Evolutionary conservation across 1,140 invertebrate genomes (phyloP).

Genomic region (Copidosoma floridanum): DNA sequence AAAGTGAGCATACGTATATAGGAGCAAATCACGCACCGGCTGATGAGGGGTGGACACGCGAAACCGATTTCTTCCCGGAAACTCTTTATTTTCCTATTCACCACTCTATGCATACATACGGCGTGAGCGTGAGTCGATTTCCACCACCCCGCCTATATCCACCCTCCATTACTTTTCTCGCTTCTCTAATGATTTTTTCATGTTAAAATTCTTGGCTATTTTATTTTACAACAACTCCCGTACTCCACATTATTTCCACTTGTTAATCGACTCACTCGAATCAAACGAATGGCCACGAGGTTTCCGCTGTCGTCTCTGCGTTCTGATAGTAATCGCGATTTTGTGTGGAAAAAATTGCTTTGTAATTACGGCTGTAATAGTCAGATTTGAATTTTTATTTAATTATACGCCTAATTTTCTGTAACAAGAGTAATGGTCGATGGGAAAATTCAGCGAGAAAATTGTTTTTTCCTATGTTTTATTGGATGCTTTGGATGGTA

Average conservation of each 20-base stretch:
- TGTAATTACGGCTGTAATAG: background rate
- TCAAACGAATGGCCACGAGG: too few species aligned
- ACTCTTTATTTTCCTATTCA: conserved; percentile 40
- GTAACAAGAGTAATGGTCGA: too few species aligned
- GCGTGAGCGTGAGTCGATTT: background rate
- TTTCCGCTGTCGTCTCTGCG: too few species aligned
- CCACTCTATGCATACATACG: background rate
- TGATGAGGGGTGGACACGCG: conserved; percentile 49
- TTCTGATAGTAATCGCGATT: conserved; percentile 7
- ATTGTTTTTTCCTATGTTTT: too few species aligned
- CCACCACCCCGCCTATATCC: background rate
- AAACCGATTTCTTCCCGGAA: conserved; percentile 47
- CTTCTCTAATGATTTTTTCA: too few species aligned
- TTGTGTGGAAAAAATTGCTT: background rate
- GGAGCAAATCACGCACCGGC: conserved; percentile 39
- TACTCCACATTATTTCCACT: conserved; percentile 7
- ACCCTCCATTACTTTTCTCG: background rate
- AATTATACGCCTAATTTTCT: too few species aligned
- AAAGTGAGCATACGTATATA: too few species aligned
- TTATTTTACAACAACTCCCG: too few species aligned
- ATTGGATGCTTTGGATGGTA: too few species aligned
- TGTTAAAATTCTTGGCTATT: too few species aligned
- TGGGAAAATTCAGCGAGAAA: too few species aligned
- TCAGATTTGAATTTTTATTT: too few species aligned
- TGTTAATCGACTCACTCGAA: conserved; percentile 18